phyloP scores from a whole-genome alignment of 1,140 invertebrate species.

The Apis cerana region DNA sequence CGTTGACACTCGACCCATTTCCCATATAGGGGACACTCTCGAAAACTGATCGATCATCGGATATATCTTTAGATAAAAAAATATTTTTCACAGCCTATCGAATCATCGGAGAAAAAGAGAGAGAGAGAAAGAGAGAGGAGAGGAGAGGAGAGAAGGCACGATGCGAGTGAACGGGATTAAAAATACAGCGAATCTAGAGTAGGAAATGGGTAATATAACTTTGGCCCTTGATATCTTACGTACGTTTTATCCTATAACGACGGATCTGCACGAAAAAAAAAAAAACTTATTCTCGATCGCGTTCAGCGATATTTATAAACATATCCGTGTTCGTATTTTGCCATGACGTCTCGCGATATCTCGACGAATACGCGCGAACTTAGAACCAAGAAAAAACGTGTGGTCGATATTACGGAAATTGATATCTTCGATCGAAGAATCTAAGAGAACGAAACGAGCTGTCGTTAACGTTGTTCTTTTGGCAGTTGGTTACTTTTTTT shows the following conservation, averaged over 20 bases:
- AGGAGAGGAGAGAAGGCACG: not conserved
- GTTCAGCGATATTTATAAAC: no score
- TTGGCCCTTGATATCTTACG: not conserved
- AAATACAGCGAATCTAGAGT: not conserved
- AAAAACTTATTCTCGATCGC: no score
- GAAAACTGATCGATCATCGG: not conserved
- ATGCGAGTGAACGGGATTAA: no score
- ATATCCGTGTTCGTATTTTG: no score
- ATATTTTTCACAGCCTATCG: slow-evolving; percentile 43
- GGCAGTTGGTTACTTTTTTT: not conserved
- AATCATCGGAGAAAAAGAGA: not conserved
- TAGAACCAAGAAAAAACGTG: not conserved
- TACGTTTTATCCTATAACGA: not conserved
- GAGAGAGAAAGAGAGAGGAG: not conserved
- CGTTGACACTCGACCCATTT: not conserved
- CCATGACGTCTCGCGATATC: no score
- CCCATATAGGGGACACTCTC: not conserved
- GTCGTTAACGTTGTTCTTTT: not conserved
- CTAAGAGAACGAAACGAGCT: not conserved
- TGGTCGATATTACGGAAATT: not conserved
- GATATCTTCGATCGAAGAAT: not conserved
- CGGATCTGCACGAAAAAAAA: no score
- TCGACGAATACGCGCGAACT: no score
- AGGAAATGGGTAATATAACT: not conserved
- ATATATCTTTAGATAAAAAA: not conserved